A percentile compares a stretch with the other conserved stretches of the same genome.
Evolutionary conservation across 1,140 invertebrate species (phyloP).

Genomic region (Paraescarpia echinospica): DNA sequence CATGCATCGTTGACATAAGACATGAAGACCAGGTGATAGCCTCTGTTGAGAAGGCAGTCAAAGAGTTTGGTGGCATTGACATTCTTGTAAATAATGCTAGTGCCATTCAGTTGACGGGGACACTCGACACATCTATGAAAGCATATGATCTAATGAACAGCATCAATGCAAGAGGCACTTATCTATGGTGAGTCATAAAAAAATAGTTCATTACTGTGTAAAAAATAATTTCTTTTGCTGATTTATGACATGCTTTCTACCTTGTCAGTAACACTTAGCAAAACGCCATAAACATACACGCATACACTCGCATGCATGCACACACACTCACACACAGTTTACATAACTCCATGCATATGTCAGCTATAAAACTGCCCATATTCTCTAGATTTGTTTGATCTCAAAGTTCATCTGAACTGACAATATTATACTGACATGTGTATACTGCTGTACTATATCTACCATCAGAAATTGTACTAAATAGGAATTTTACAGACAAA

Average conservation of each 20-base stretch:
- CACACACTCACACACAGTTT: background rate
- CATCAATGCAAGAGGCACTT: slow-evolving; percentile 59
- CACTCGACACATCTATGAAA: slow-evolving; percentile 90
- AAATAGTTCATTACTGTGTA: background rate
- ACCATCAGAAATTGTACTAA: too few relatives aligned
- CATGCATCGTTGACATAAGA: slow-evolving; percentile 92
- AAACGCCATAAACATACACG: background rate
- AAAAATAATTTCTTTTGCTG: background rate
- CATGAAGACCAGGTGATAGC: slow-evolving; percentile 69
- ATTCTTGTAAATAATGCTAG: slow-evolving; percentile 94
- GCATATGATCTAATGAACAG: slow-evolving; percentile 59
- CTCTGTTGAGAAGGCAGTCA: slow-evolving; percentile 84
- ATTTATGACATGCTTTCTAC: too few relatives aligned
- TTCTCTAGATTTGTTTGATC: too few relatives aligned
- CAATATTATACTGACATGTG: too few relatives aligned
- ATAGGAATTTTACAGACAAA: too few relatives aligned
- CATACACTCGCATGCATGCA: background rate
- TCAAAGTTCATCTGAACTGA: too few relatives aligned
- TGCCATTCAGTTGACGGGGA: slow-evolving; percentile 89
- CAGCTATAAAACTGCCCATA: too few relatives aligned
- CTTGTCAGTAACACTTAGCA: too few relatives aligned
- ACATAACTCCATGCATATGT: too few relatives aligned
- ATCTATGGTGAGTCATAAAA: slow-evolving; percentile 47
- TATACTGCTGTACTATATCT: too few relatives aligned
- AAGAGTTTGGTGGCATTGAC: slow-evolving; percentile 95